A percentile compares a stretch with the other conserved stretches of the same genome.
Evolutionary conservation across 2,797 vertebrate species (phyloP).

Genomic region (Steatocranus sp.): DNA sequence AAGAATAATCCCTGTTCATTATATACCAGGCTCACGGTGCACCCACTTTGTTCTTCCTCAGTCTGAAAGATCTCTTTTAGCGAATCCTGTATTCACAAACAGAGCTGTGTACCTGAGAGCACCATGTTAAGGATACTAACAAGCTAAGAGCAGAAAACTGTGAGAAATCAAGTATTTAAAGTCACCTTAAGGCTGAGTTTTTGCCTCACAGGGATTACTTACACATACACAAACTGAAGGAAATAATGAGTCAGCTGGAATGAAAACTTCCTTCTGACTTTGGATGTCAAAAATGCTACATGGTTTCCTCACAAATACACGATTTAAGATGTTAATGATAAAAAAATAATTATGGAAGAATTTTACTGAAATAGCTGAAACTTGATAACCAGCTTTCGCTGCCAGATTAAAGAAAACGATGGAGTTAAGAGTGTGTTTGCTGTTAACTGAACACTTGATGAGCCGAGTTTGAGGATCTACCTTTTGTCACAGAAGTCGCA

Average conservation of each 20-base stretch:
- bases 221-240: not conserved
- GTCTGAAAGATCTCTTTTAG: not conserved
- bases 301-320: not conserved
- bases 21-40: not conserved
- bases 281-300: not conserved
- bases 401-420: not conserved
- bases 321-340: not conserved
- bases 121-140: not conserved
- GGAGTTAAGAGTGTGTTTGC: not conserved
- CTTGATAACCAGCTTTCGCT: not conserved
- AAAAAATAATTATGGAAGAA: not conserved
- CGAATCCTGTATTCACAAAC: not conserved
- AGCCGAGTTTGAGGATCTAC: not conserved
- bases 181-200: not conserved
- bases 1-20: not conserved
- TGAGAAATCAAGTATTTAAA: not conserved
- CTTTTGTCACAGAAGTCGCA: conserved; percentile 79
- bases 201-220: not conserved
- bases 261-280: not conserved
- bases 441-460: not conserved
- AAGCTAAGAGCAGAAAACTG: not conserved
- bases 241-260: not conserved
- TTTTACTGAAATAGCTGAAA: not conserved
- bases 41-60: not conserved
- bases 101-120: not conserved